Conservation (phyloP, 2,888 invertebrate genomes). For the Sarcophaga carnaria region DNA sequence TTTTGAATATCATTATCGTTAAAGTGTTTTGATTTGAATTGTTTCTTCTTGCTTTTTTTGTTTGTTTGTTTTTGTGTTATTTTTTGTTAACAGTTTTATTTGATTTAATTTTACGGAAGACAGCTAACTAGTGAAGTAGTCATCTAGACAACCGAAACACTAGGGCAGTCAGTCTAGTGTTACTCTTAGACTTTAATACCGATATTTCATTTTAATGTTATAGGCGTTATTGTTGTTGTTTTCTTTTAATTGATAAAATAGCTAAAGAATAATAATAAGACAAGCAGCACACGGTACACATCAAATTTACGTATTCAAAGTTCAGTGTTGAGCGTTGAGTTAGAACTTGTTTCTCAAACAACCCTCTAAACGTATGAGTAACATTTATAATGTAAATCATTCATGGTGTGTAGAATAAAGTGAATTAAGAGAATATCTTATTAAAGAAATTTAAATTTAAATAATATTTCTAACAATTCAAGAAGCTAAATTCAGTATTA, state of each 20-base stretch:
- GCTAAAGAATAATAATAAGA: conserved; percentile 3
- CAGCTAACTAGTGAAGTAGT: not conserved
- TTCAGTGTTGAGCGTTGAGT: not conserved
- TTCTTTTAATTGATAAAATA: conserved; percentile 15
- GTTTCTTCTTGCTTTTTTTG: too few relatives aligned
- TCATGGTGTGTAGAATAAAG: not conserved
- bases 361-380: conserved; percentile 40
- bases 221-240: not conserved
- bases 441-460: too few relatives aligned
- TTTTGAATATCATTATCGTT: conserved; percentile 50
- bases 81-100: not conserved
- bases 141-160: not conserved
- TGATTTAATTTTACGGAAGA: conserved; percentile 26
- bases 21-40: conserved; percentile 65
- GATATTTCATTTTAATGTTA: not conserved
- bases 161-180: not conserved
- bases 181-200: not conserved
- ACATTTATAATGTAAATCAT: conserved; percentile 1
- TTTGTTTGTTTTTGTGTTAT: not conserved
- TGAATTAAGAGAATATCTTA: not conserved
- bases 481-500: too few relatives aligned
- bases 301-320: not conserved
- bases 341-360: conserved; percentile 1
- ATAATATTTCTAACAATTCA: too few relatives aligned
- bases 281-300: not conserved